A percentile compares a stretch with the other conserved stretches of the same genome.
These are phyloP conservation scores for Orthosia cruda DNA, from an alignment of 2,888 invertebrate genomes.

Conservation along the genomic window DNA sequence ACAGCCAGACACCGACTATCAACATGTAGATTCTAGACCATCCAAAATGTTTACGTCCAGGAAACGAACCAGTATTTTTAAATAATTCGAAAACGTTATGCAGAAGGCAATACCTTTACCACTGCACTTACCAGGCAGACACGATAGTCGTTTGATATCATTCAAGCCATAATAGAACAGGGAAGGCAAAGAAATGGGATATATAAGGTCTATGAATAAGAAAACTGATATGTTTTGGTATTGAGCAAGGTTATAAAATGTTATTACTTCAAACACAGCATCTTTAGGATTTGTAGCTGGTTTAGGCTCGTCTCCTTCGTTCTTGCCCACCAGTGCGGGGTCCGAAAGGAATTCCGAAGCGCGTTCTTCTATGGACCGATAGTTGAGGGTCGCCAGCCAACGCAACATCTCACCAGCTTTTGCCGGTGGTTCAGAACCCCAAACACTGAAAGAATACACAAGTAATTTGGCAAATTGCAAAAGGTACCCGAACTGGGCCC, in stretches of 20 bases:
- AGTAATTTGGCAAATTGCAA: not conserved
- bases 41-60: not conserved
- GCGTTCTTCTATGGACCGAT: constrained; percentile 80
- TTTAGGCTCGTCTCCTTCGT: constrained; percentile 66
- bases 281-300: constrained; percentile 81
- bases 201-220: too few species aligned
- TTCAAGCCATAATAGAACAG: too few species aligned
- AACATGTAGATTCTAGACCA: not conserved
- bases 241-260: not conserved
- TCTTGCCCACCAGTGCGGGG: constrained; percentile 74
- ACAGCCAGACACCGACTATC: not conserved
- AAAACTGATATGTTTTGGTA: too few species aligned
- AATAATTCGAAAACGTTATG: too few species aligned
- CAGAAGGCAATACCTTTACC: too few species aligned
- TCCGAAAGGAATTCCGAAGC: constrained; percentile 78
- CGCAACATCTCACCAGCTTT: constrained; percentile 84
- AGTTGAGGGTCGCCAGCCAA: constrained; percentile 88
- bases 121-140: not conserved
- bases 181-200: too few species aligned
- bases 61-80: not conserved
- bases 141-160: not conserved
- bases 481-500: not conserved
- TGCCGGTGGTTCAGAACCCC: constrained; percentile 81
- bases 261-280: constrained; percentile 83
- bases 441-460: constrained; percentile 72